Conservation (phyloP, 2,113 vertebrate species). For the Trichomycterus rosablanca region DNA sequence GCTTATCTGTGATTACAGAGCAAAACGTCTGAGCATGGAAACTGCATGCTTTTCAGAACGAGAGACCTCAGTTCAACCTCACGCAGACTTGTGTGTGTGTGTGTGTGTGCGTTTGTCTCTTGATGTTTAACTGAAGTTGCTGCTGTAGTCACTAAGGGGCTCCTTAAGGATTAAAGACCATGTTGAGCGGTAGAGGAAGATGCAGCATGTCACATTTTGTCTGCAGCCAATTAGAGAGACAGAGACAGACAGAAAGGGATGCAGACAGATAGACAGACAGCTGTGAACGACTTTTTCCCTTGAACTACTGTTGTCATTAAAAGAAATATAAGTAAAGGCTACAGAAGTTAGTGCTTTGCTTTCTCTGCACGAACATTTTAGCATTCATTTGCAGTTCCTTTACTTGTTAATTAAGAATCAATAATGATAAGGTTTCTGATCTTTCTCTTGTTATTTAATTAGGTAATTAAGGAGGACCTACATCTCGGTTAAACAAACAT, state of each 20-base stretch:
- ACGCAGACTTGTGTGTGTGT: conserved; percentile 13
- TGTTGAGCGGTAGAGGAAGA: conserved; percentile 33
- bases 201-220: conserved; percentile 24
- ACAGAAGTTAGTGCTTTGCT: conserved; percentile 1
- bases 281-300: conserved; percentile 14
- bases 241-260: conserved; percentile 4
- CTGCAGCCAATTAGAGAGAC: conserved; percentile 45
- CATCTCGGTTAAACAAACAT: no score
- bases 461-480: no score
- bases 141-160: conserved; percentile 35
- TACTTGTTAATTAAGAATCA: no score
- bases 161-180: conserved; percentile 43
- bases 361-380: conserved; percentile 19
- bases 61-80: conserved; percentile 27
- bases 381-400: conserved; percentile 19
- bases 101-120: conserved; percentile 22
- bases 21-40: conserved; percentile 7
- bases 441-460: no score
- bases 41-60: conserved; percentile 19
- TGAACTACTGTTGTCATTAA: conserved; percentile 33
- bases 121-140: conserved; percentile 41
- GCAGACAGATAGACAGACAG: conserved; percentile 7
- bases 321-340: neutral
- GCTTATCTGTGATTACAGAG: conserved; percentile 14
- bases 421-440: no score